Evolutionary conservation across 2,797 vertebrate species (phyloP).

Genomic region (Diceros bicornis): DNA sequence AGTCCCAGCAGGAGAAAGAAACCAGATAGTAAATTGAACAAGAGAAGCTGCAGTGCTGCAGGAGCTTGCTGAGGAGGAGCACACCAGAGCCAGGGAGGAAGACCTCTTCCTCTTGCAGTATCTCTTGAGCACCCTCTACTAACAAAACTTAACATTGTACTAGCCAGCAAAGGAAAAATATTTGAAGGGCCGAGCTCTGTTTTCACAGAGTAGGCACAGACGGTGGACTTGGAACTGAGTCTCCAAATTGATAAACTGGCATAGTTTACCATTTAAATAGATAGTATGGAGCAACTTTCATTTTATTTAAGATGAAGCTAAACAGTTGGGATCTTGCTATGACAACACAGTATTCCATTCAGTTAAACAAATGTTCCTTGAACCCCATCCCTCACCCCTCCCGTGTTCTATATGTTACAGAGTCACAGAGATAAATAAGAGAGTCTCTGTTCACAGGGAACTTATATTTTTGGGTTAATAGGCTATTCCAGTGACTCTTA

Average conservation of each 20-base stretch:
- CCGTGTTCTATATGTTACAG: background rate
- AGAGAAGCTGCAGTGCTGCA: background rate
- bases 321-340: background rate
- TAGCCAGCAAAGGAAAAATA: background rate
- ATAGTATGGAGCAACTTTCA: background rate
- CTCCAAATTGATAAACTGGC: background rate
- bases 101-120: background rate
- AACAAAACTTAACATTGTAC: background rate
- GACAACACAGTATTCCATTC: background rate
- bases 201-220: background rate
- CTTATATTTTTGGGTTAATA: background rate
- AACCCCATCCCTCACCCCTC: rapidly evolving
- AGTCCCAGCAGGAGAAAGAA: background rate
- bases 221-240: background rate
- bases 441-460: background rate
- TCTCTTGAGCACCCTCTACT: background rate
- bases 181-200: background rate
- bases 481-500: background rate
- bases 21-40: background rate
- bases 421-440: background rate
- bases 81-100: background rate
- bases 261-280: too few species aligned
- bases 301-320: background rate
- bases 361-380: background rate
- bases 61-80: background rate